A percentile compares a stretch with the other conserved stretches of the same genome.
Conservation (phyloP, 37 sponge, comb jelly and placozoan species). For the Spongilla lacustris region DNA sequence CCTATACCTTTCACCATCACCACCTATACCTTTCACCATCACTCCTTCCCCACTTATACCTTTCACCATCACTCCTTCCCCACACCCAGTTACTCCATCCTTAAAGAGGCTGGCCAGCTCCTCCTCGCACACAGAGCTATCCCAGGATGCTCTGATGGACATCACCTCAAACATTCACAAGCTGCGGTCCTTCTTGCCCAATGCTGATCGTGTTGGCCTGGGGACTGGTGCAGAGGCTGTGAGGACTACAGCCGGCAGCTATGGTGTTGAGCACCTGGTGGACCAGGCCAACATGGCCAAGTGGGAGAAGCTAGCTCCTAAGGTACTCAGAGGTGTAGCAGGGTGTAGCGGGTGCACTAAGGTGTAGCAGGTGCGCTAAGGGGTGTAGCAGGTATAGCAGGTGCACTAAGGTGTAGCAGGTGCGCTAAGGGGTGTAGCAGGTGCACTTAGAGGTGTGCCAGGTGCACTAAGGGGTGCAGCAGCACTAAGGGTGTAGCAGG, state of each 20-base stretch:
- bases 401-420: background rate
- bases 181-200: conserved; percentile 52
- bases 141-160: conserved; percentile 6
- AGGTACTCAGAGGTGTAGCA: background rate
- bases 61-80: too few relatives aligned
- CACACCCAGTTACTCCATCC: background rate
- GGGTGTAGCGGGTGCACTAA: background rate
- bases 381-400: background rate
- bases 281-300: background rate
- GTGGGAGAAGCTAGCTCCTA: conserved; percentile 24
- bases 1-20: too few relatives aligned
- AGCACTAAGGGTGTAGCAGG: too few relatives aligned
- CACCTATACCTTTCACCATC: too few relatives aligned
- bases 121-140: background rate
- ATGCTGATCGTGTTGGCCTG: background rate
- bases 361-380: background rate
- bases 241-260: background rate
- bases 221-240: background rate
- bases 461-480: too few relatives aligned
- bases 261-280: background rate
- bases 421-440: background rate
- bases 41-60: too few relatives aligned
- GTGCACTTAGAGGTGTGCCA: background rate
- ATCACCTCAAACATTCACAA: conserved; percentile 51
- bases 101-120: background rate